These are phyloP conservation scores for Stercorarius parasiticus DNA, from an alignment of 2,113 vertebrate species.

Conservation along the genomic window DNA sequence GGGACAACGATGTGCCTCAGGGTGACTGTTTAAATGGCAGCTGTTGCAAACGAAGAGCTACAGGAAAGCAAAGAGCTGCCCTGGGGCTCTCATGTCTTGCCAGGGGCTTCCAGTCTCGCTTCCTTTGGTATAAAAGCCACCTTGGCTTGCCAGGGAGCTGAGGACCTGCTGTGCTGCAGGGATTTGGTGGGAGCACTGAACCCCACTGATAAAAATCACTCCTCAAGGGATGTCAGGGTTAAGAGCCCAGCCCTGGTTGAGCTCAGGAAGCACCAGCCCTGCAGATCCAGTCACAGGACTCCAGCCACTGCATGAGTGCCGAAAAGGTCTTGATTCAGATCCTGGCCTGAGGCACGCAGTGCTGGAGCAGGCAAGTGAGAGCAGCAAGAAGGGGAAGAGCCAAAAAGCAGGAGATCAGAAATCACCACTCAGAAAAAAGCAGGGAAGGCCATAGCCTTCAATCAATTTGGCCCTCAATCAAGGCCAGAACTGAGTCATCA, in stretches of 20 bases:
- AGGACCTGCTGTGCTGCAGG: neutral
- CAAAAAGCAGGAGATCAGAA: neutral
- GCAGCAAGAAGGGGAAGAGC: neutral
- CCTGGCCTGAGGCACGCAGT: accelerated
- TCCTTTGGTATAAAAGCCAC: neutral
- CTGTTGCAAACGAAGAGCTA: neutral
- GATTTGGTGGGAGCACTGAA: neutral
- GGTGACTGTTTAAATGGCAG: neutral
- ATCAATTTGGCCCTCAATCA: neutral
- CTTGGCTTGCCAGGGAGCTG: neutral
- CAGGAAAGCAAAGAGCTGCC: neutral
- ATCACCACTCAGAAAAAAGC: neutral
- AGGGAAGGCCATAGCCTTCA: neutral
- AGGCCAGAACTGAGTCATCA: neutral
- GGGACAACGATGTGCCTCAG: accelerated
- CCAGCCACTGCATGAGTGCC: accelerated
- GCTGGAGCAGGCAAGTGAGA: neutral
- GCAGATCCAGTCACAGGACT: neutral
- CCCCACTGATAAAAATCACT: neutral
- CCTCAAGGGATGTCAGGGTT: too few species aligned
- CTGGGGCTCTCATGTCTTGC: neutral
- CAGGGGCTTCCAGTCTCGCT: neutral
- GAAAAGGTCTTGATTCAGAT: neutral
- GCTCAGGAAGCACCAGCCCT: neutral
- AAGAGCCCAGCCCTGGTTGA: neutral